Evolutionary conservation across 2,113 vertebrate genomes (phyloP).

Genomic region (Tapirus terrestris): DNA sequence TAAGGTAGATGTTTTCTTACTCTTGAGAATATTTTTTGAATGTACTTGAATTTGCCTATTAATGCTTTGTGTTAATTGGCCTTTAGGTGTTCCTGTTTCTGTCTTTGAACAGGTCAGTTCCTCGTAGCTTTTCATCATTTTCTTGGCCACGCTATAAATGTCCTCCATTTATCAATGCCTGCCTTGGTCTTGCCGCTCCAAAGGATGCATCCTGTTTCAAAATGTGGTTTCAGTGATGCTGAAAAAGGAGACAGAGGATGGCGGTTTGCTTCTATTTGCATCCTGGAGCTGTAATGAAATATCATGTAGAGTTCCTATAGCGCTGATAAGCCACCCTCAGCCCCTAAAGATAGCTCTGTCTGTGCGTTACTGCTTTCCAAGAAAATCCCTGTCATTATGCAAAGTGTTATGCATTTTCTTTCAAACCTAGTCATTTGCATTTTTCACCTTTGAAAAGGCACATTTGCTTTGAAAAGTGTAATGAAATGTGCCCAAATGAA

Average conservation of each 20-base stretch:
- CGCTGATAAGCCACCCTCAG: slow-evolving; percentile 53
- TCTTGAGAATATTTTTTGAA: background rate
- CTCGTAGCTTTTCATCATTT: slow-evolving; percentile 39
- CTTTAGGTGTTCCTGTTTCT: background rate
- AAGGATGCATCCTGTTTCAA: slow-evolving; percentile 15
- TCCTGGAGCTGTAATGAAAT: slow-evolving; percentile 62
- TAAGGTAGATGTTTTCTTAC: background rate
- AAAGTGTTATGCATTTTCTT: slow-evolving; percentile 75
- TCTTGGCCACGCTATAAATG: background rate
- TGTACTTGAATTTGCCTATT: slow-evolving; percentile 6
- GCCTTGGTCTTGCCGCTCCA: background rate
- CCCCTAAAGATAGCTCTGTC: slow-evolving; percentile 72
- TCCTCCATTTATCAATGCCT: slow-evolving; percentile 50
- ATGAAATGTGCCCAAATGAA: slow-evolving; percentile 85
- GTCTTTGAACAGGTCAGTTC: background rate
- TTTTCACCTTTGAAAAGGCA: slow-evolving; percentile 83
- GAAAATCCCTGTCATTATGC: slow-evolving; percentile 75
- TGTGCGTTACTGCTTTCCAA: slow-evolving; percentile 74
- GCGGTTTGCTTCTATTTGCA: background rate
- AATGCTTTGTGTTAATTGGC: background rate
- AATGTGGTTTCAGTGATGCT: slow-evolving; percentile 39
- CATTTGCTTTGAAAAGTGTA: slow-evolving; percentile 83
- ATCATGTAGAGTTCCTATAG: slow-evolving; percentile 44
- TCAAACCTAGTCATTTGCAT: slow-evolving; percentile 82
- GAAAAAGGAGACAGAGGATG: background rate